These are phyloP conservation scores for Himalopsyche kuldschensis DNA, from an alignment of 2,888 invertebrate genomes.

Conservation along the genomic window DNA sequence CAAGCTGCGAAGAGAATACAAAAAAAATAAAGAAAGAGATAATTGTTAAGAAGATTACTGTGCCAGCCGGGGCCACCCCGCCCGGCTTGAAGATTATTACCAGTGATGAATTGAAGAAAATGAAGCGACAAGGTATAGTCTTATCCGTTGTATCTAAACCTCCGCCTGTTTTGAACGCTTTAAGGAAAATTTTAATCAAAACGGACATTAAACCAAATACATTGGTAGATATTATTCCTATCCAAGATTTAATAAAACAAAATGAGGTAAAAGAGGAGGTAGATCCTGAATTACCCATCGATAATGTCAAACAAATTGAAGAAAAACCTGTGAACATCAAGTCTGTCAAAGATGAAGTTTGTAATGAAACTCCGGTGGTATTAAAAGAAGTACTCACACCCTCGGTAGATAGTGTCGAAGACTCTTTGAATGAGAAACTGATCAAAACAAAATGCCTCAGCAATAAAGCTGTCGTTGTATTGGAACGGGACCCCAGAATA, in stretches of 20 bases:
- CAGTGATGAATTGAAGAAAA: neutral
- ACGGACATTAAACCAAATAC: no score
- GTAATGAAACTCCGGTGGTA: no score
- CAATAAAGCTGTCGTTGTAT: neutral
- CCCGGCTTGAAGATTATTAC: neutral
- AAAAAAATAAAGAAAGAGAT: neutral
- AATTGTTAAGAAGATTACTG: neutral
- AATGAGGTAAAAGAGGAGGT: no score
- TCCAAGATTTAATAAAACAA: no score
- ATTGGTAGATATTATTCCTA: no score
- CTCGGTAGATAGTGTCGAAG: no score
- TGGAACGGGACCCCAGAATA: neutral
- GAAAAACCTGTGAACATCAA: no score
- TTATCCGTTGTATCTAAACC: neutral
- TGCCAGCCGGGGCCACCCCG: neutral
- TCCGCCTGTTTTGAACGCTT: neutral
- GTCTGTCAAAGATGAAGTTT: no score
- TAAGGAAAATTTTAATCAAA: no score
- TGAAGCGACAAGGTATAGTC: neutral
- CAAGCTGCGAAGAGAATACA: neutral
- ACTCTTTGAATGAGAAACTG: neutral
- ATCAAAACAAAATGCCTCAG: neutral
- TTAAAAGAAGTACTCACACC: no score
- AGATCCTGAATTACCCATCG: no score
- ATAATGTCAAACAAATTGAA: no score